Conservation (phyloP, 2,113 vertebrate species). For the Climacteris rufus region DNA sequence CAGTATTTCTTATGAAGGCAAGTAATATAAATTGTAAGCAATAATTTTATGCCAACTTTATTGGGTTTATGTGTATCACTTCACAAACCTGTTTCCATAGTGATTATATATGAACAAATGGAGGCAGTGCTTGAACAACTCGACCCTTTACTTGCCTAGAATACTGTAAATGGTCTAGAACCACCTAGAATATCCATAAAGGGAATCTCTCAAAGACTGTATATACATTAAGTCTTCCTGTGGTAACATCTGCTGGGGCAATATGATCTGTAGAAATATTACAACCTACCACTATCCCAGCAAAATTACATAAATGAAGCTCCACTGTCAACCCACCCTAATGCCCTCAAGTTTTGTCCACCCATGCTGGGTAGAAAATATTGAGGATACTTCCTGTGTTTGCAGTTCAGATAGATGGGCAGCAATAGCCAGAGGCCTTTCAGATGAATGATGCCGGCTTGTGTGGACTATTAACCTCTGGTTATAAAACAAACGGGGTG, state of each 20-base stretch:
- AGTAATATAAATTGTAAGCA: neutral
- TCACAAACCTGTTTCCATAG: conserved; percentile 39
- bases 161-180: neutral
- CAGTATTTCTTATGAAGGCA: neutral
- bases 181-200: neutral
- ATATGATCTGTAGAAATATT: neutral
- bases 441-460: neutral
- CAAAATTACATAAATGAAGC: neutral
- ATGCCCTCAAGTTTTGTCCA: neutral
- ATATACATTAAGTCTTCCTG: neutral
- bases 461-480: neutral
- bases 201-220: neutral
- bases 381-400: neutral
- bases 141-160: neutral
- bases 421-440: neutral
- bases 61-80: neutral
- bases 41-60: neutral
- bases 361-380: neutral
- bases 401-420: rapidly evolving
- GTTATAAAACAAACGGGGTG: neutral
- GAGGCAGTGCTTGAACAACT: neutral
- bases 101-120: conserved; percentile 12
- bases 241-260: neutral
- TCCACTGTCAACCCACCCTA: neutral
- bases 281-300: neutral